These are phyloP conservation scores for Anser brachyrhynchus DNA, from an alignment of 2,113 vertebrate species.

Conservation along the genomic window DNA sequence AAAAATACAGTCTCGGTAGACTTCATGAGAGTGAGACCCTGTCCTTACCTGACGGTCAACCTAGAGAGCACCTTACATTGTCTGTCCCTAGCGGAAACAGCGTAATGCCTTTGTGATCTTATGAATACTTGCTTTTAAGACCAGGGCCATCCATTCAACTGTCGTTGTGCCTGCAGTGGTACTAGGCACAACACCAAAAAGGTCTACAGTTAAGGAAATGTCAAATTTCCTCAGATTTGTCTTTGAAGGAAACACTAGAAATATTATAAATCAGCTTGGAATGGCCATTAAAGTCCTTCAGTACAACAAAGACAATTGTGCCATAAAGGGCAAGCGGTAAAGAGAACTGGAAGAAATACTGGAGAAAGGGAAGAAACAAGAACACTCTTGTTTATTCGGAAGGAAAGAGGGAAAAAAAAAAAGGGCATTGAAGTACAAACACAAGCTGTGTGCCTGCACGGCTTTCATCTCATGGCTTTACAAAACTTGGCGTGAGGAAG, in stretches of 20 bases:
- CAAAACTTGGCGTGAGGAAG: neutral
- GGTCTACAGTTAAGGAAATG: neutral
- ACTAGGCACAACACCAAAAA: neutral
- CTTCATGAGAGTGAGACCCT: neutral
- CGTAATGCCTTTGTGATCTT: neutral
- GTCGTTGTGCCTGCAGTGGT: neutral
- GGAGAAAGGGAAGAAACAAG: conserved; percentile 14
- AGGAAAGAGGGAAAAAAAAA: neutral
- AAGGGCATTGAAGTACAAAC: neutral
- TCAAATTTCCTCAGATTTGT: neutral
- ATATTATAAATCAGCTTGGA: neutral
- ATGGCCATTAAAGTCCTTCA: neutral
- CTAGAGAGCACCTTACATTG: neutral
- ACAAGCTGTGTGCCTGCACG: neutral
- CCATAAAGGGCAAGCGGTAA: neutral
- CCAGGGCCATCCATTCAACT: rapidly evolving
- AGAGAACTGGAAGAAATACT: neutral
- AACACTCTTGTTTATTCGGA: neutral
- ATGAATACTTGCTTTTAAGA: neutral
- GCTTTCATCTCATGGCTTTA: neutral
- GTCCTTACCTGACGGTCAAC: neutral
- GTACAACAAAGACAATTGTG: neutral
- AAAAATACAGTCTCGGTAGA: neutral
- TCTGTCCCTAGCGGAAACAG: neutral
- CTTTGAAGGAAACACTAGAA: neutral